These are phyloP conservation scores for Melanchra persicariae DNA, from an alignment of 2,888 invertebrate genomes.

Conservation along the genomic window DNA sequence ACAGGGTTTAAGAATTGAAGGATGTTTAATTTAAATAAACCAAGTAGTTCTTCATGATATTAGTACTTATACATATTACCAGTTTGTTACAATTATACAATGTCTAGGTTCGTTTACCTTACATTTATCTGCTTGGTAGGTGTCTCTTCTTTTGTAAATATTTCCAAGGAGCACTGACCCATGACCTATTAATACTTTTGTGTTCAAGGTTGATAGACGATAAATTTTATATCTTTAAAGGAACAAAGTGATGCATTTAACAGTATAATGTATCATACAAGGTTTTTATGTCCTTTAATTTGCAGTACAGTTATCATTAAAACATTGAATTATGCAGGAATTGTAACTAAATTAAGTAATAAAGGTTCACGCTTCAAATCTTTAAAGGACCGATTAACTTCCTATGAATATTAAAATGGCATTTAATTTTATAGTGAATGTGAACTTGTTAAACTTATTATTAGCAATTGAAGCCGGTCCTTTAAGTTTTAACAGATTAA, in stretches of 20 bases:
- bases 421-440: neutral
- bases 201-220: neutral
- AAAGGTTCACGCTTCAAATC: slow-evolving; percentile 17
- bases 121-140: too few relatives aligned
- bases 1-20: neutral
- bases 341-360: slow-evolving; percentile 40
- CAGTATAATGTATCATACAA: slow-evolving; percentile 1
- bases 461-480: neutral
- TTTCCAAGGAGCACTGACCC: neutral
- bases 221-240: neutral
- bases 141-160: neutral
- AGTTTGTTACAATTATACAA: neutral
- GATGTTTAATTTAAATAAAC: neutral
- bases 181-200: neutral
- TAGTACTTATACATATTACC: neutral
- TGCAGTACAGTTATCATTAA: slow-evolving; percentile 15
- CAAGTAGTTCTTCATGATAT: neutral
- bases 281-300: neutral
- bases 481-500: neutral
- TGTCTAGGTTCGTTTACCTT: neutral
- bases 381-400: slow-evolving; percentile 15
- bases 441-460: slow-evolving; percentile 13
- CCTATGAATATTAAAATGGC: slow-evolving; percentile 37
- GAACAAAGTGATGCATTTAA: neutral
- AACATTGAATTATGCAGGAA: slow-evolving; percentile 26